Base-by-base conservation (phyloP, 1,140 invertebrate species). In the Lepidurus apus region DNA sequence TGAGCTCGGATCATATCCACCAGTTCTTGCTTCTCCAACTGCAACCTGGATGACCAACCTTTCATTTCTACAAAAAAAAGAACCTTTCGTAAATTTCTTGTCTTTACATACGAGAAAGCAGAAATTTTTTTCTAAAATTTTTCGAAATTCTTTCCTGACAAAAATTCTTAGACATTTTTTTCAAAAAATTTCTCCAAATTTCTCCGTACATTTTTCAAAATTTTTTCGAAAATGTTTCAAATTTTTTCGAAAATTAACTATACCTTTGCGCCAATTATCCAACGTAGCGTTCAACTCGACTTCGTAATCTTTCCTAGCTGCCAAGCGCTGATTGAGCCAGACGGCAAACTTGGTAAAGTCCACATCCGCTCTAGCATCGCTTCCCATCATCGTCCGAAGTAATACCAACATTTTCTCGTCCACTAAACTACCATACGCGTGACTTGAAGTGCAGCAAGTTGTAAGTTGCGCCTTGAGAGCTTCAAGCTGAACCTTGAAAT, bases 11-110 rank as follows among this genome's bases (percentile, higher is more conserved):
- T 73, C 43, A 43, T 73, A 17, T 45, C 42, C 65, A 76, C 73
- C 44, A 76, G 76, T 42, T 43, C 74, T 7, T 80, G 74, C 21
- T 80, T 78, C 43, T 80, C 78, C 74, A 43, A 21, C 26, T 75
- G 53, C 34, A 78, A 17, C 7, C 21, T 65, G 8, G 53, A 65
- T 1, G 53, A 65, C 13, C 17, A 65, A 65, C 53, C 53, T 65
- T 13, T 65, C 53, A 65, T 21, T 65, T 65, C 53, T 65, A 65
- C 17, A n/a, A 17, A 65, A 65, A 17, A 17, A 21, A 65, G 7
- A 65, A 65, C 17, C 0, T 34, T 34, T 34, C 34, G 34, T 34
- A 34, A 26, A 34, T 34, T 3, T 34, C 34, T 34, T 4, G 34
- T 34, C 34, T 34, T 34, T 34, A 4, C 26, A 34, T 3, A 3